Conservation (phyloP, 2,797 vertebrate genomes). For the Syndactyla subalaris region DNA sequence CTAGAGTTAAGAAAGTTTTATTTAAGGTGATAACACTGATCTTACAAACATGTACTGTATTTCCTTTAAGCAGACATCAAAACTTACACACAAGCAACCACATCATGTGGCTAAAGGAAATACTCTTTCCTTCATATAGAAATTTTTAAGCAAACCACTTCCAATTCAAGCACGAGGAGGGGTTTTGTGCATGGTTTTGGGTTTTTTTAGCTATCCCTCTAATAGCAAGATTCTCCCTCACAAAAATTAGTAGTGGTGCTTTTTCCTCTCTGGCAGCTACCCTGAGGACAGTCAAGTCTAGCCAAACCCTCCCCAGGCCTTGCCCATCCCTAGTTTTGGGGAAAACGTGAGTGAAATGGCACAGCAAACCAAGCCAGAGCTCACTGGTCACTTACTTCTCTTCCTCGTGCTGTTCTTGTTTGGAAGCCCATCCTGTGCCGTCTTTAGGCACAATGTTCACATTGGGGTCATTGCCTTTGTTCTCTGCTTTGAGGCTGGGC, state of each 20-base stretch:
- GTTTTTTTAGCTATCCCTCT: background rate
- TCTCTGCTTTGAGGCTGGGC: constrained; percentile 98
- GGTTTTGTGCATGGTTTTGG: rapidly evolving
- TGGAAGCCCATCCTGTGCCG: constrained; percentile 97
- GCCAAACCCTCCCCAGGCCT: background rate
- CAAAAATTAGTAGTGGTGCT: background rate
- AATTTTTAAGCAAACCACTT: background rate
- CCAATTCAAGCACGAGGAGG: background rate
- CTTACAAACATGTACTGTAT: rapidly evolving
- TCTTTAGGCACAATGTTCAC: constrained; percentile 99
- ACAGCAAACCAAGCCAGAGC: background rate
- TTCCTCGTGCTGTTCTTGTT: constrained; percentile 89
- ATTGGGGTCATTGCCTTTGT: constrained; percentile 99
- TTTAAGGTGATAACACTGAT: background rate
- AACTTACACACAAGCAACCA: background rate
- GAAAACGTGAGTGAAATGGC: background rate
- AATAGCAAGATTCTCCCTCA: background rate
- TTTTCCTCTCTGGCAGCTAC: background rate
- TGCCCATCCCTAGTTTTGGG: background rate
- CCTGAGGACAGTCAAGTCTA: rapidly evolving
- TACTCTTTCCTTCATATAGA: background rate
- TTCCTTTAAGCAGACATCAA: background rate
- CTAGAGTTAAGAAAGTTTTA: background rate
- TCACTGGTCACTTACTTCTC: constrained; percentile 84
- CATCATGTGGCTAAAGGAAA: background rate